Percentiles rank a stretch among this genome's conserved stretches.
Evolutionary conservation across 2,113 vertebrate species (phyloP).

Genomic region (Bos taurus): DNA sequence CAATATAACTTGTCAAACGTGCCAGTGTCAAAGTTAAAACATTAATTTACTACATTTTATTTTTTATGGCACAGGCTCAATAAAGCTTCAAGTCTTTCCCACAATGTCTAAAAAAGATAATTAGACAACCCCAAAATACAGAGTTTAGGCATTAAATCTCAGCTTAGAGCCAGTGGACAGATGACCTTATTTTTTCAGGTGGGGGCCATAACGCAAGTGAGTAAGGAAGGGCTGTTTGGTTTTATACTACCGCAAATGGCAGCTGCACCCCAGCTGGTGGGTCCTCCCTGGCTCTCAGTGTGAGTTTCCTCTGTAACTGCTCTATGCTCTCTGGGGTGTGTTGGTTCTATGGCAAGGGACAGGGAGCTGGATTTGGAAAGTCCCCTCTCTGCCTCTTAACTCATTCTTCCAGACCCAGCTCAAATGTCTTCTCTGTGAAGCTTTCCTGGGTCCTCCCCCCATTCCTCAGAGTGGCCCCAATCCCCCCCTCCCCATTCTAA

Average conservation of each 20-base stretch:
- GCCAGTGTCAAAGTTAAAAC: background rate
- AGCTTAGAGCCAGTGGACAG: background rate
- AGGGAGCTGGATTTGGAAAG: background rate
- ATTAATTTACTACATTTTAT: background rate
- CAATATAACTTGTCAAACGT: background rate
- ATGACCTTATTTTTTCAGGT: background rate
- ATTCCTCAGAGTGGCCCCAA: background rate
- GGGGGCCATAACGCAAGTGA: background rate
- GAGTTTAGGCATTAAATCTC: background rate
- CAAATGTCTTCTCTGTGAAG: constrained; percentile 34
- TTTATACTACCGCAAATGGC: background rate
- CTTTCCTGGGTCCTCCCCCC: background rate
- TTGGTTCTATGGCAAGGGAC: background rate
- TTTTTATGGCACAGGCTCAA: background rate
- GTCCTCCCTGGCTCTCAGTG: background rate
- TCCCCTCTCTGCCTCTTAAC: background rate
- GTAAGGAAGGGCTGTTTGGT: background rate
- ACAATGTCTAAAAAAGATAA: background rate
- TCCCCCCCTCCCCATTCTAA: background rate
- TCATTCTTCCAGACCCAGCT: constrained; percentile 12
- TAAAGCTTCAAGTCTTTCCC: background rate
- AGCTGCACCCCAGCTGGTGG: background rate
- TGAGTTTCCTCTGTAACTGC: background rate
- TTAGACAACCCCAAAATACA: background rate
- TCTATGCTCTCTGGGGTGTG: background rate